Evolutionary conservation across 2,797 vertebrate genomes (phyloP), one percentile per base, ranked within the genome.

Genomic region (Brachyalestes nurse): DNA sequence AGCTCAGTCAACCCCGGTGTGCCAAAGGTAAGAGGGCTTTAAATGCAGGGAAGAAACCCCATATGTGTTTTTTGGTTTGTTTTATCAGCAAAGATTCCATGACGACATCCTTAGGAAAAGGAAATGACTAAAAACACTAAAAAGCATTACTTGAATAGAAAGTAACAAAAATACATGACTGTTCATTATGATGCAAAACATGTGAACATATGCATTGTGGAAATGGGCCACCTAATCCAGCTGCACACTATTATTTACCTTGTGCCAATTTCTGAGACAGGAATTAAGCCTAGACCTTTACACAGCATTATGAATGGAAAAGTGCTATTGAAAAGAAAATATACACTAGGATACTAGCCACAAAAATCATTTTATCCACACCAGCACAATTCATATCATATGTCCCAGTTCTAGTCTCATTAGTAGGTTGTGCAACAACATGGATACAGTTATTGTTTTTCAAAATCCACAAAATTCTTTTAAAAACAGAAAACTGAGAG

Each of bases 21-120:
- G 91, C 0, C 94, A 94, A 94, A 99, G 97, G 98, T 99, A 98
- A 98, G 98, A 91, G 82, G 40, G 77, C 77, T 78, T 84, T 40
- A 55, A 70, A 61, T 42, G 66, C 53, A 60, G 62, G 57, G 58
- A 82, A 38, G 75, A 61, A 25, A 51, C 7, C 17, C 9, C 57
- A 51, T 21, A 57, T 38, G 13, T 8, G 17, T 25, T 42, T 38
- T 75, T 10, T 49, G 23, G 0, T 17, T 75, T 34, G 45, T 55
- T 57, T 73, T 57, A 69, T 62, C 9, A 67, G 10, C 40, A 62
- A 47, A 81, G 3, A 69, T 80, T 9, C 21, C 58, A 2, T 40
- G 47, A 40, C 1, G 42, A 34, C 57, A 57, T 14, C 53, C 2
- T 10, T 21, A 70, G 10, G 19, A 40, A 40, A 51, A 13, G 7